These are phyloP conservation scores for Chrysolina americana DNA, from an alignment of 2,888 invertebrate genomes.

Conservation along the genomic window DNA sequence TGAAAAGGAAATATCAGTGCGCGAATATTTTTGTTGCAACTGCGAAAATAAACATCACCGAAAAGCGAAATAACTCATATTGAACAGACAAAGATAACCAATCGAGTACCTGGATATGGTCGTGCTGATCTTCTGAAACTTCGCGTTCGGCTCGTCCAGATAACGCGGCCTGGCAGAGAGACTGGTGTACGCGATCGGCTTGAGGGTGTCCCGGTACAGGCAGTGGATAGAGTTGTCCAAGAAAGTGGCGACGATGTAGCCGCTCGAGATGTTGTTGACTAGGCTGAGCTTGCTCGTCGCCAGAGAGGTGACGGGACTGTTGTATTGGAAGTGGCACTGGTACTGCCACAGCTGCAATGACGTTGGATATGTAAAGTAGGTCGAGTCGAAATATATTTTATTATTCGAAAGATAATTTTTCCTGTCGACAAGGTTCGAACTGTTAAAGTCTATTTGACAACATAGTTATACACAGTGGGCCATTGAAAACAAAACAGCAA, in stretches of 20 bases:
- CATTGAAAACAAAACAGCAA: too few relatives aligned
- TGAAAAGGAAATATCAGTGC: too few relatives aligned
- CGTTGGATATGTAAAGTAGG: background rate
- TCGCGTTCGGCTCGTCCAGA: slow-evolving; percentile 70
- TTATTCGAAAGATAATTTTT: too few relatives aligned
- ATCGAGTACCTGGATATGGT: slow-evolving; percentile 43
- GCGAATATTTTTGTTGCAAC: too few relatives aligned
- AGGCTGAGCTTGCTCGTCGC: slow-evolving; percentile 75
- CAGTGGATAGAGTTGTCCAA: slow-evolving; percentile 81
- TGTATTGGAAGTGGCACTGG: slow-evolving; percentile 76
- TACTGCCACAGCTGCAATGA: slow-evolving; percentile 78
- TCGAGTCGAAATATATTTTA: background rate
- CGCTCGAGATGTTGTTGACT: slow-evolving; percentile 71
- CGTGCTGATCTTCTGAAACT: slow-evolving; percentile 62
- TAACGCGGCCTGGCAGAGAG: slow-evolving; percentile 67
- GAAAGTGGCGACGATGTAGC: slow-evolving; percentile 78
- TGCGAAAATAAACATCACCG: too few relatives aligned
- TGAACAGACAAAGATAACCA: too few relatives aligned
- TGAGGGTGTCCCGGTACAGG: slow-evolving; percentile 75
- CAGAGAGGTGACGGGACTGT: slow-evolving; percentile 75
- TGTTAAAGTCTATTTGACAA: too few relatives aligned
- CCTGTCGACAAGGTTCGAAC: too few relatives aligned
- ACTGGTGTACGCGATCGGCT: slow-evolving; percentile 72
- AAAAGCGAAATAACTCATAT: too few relatives aligned
- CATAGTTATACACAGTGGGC: too few relatives aligned